These are phyloP conservation scores for Cosmia trapezina DNA, from an alignment of 2,888 invertebrate genomes.

Conservation along the genomic window DNA sequence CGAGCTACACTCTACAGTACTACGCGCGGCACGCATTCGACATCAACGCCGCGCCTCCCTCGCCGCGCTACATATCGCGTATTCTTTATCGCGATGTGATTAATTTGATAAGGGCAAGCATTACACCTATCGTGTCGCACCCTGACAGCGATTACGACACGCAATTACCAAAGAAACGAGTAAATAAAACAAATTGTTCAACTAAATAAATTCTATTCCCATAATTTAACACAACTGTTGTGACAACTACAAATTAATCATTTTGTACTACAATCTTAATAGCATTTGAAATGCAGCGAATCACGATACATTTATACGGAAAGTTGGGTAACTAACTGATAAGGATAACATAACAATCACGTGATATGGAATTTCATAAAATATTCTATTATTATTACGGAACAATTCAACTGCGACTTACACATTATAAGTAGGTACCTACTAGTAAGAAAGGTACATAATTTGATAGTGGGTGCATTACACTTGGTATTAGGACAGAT, in stretches of 20 bases:
- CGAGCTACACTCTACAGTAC: constrained; percentile 63
- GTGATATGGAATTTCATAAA: constrained; percentile 35
- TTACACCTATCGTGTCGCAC: constrained; percentile 65
- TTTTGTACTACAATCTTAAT: constrained; percentile 80
- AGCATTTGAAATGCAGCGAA: constrained; percentile 69
- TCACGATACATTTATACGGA: constrained; percentile 58
- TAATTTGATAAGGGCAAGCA: constrained; percentile 77
- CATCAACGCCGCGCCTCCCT: constrained; percentile 76
- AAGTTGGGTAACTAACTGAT: constrained; percentile 53
- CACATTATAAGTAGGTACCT: constrained; percentile 1
- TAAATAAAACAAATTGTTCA: constrained; percentile 78
- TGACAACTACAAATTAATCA: constrained; percentile 76
- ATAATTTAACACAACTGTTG: constrained; percentile 77
- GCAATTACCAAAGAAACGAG: constrained; percentile 61
- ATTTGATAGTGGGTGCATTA: constrained; percentile 6
- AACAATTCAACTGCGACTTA: constrained; percentile 40
- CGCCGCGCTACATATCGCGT: constrained; percentile 55
- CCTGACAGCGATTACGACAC: constrained; percentile 64
- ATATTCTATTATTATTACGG: constrained; percentile 40
- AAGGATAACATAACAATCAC: constrained; percentile 56
- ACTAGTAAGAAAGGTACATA: constrained; percentile 5
- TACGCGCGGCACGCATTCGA: constrained; percentile 74
- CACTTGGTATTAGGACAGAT: background rate
- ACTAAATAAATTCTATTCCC: constrained; percentile 82
- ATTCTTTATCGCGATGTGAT: constrained; percentile 80